phyloP scores from a whole-genome alignment of 1,140 invertebrate genomes.

The Acromyrmex charruanus region DNA sequence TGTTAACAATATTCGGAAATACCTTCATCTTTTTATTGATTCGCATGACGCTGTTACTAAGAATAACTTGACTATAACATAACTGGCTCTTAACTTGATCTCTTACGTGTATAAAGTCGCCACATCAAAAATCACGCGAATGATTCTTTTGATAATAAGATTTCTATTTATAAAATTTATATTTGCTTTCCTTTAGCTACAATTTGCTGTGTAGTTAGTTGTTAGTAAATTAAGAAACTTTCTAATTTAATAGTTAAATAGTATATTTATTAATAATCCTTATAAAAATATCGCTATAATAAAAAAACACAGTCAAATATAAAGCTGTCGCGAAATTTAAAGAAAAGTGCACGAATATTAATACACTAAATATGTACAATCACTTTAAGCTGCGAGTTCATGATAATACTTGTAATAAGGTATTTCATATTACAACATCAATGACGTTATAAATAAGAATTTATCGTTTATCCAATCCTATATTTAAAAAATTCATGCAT shows the following conservation, averaged over 20 bases:
- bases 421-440: conserved; percentile 28
- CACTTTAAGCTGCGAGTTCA: neutral
- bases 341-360: neutral
- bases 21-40: conserved; percentile 13
- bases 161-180: neutral
- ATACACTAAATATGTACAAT: neutral
- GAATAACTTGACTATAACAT: neutral
- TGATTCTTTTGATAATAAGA: neutral
- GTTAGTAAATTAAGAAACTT: conserved; percentile 2
- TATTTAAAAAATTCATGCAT: conserved; percentile 32
- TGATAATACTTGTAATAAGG: conserved; percentile 7
- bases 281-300: neutral
- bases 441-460: conserved; percentile 10
- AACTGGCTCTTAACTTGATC: neutral
- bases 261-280: too few relatives aligned
- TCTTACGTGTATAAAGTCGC: neutral
- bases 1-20: conserved; percentile 26
- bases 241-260: neutral
- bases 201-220: neutral
- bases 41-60: neutral
- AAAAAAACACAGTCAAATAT: neutral
- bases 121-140: conserved; percentile 1
- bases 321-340: neutral
- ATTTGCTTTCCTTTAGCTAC: neutral
- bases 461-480: conserved; percentile 27